Evolutionary conservation across 2,888 invertebrate species (phyloP), one percentile per base, ranked within the genome.

Genomic region (Lepidocyrtinus sp.): DNA sequence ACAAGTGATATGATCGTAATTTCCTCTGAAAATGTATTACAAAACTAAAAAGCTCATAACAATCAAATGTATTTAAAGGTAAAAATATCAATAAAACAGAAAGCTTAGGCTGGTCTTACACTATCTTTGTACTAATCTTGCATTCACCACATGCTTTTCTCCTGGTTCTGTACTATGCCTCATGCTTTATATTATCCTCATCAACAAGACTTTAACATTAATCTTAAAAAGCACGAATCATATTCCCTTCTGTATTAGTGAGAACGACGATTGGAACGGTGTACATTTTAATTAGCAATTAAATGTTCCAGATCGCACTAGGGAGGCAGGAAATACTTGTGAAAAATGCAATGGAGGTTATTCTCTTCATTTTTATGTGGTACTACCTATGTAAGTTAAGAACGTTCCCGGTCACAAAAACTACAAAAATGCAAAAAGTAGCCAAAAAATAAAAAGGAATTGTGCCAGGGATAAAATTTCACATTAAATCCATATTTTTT

Each of bases 171-270:
- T n/a, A n/a, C n/a, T n/a, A n/a, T n/a, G n/a, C n/a, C n/a, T n/a
- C n/a, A n/a, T n/a, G n/a, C n/a, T n/a, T n/a, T n/a, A n/a, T n/a
- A n/a, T n/a, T n/a, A n/a, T n/a, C n/a, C n/a, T n/a, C n/a, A n/a
- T n/a, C n/a, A n/a, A n/a, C 75, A 68, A 22, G 63, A 22, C 2
- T 71, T 77, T 71, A 77, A 50, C 22, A 50, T 67, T 71, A 71
- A 78, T 78, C 77, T 50, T 1, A n/a, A 55, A 79, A 73, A 79
- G 73, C 73, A 73, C 73, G 73, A 79, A 79, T 79, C 78, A 79
- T 69, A 61, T 67, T 19, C n/a, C n/a, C 2, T 55, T 55, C 3
- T 55, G 15, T 12, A 55, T 3, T 55, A 55, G 19, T 55, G 55
- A 55, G 55, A 55, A 17, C 3, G 55, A n/a, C 3, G 15, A 55